Evolutionary conservation across 92 coral and sea anemone species (phyloP).

Genomic region (Blastomussa wellsi): DNA sequence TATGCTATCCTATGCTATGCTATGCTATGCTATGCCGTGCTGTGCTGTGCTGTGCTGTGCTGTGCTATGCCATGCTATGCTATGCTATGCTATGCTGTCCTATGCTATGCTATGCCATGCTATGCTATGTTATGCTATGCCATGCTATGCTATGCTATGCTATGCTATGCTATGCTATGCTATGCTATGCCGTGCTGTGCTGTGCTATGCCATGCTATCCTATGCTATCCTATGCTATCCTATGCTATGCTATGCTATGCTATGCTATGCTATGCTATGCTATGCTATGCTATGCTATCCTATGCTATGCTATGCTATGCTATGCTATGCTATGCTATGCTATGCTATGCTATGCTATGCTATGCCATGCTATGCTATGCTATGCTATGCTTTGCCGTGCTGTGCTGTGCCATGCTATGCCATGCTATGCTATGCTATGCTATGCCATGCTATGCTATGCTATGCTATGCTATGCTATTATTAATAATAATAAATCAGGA

Average conservation of each 20-base stretch:
- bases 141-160: not conserved
- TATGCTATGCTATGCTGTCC: not conserved
- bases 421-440: not conserved
- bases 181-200: not conserved
- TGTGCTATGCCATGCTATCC: constrained; percentile 1
- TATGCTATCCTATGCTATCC: not conserved
- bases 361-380: not conserved
- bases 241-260: not conserved
- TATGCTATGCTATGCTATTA: not conserved
- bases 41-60: not conserved
- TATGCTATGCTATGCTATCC: constrained; percentile 6
- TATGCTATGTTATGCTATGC: constrained; percentile 9
- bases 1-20: not conserved
- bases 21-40: not conserved
- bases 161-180: not conserved
- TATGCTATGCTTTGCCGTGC: not conserved
- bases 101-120: not conserved
- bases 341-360: not conserved
- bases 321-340: not conserved
- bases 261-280: not conserved
- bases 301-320: not conserved
- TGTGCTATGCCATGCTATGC: not conserved
- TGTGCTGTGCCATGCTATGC: not conserved
- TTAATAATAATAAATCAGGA: too few relatives aligned
- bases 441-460: not conserved